phyloP scores from a whole-genome alignment of 2,888 invertebrate species.

The Acronicta psi region DNA sequence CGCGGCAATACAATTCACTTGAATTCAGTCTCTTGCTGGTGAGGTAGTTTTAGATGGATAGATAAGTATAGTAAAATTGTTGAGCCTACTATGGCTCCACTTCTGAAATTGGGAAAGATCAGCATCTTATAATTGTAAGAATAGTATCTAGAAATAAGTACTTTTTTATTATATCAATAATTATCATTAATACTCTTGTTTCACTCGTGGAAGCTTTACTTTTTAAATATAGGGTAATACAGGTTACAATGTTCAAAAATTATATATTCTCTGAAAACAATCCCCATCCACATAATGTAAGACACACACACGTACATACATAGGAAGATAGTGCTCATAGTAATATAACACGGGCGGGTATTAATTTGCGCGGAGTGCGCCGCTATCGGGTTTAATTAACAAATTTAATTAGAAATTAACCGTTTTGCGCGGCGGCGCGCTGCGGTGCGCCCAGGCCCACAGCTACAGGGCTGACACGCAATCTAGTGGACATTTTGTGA shows the following conservation, averaged over 20 bases:
- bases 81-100: too few species aligned
- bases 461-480: constrained; percentile 63
- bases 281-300: constrained; percentile 8
- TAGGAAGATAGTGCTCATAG: constrained; percentile 49
- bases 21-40: too few species aligned
- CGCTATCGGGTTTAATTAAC: constrained; percentile 87
- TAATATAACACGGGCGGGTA: constrained; percentile 76
- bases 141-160: too few species aligned
- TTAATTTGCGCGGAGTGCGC: constrained; percentile 78
- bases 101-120: too few species aligned
- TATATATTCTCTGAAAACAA: not conserved
- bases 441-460: constrained; percentile 62
- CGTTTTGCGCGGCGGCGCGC: constrained; percentile 76
- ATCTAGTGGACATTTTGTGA: not conserved
- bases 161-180: too few species aligned
- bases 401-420: constrained; percentile 90
- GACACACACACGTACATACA: constrained; percentile 30
- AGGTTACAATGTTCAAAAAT: not conserved
- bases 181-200: too few species aligned
- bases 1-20: too few species aligned
- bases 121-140: too few species aligned
- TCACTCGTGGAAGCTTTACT: too few species aligned
- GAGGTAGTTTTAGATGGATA: too few species aligned
- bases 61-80: too few species aligned
- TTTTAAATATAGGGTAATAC: not conserved